Base-by-base conservation (phyloP, 2,113 vertebrate species). In the Indicator maculatus region DNA sequence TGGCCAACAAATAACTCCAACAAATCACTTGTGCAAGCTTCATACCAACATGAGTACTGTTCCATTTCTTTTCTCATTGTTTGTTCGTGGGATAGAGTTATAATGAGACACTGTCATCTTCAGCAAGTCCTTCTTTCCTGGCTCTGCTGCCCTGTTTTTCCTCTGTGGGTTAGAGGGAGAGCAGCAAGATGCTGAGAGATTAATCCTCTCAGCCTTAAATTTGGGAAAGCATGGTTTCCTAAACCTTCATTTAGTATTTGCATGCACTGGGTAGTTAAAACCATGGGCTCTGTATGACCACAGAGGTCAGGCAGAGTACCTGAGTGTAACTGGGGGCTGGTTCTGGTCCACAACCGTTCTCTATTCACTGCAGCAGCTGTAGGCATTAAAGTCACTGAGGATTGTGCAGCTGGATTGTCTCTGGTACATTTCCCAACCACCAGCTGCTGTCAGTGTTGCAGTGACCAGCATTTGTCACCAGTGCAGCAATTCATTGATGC, bases 11-110 rank as follows among this genome's bases (percentile, higher is more conserved):
- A 97, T 92, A 97, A 96, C 95, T 96, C 97, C 92, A 98, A 99
- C 90, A 98, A 98, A 89, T 98, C 98, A 8, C 92, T 99, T 94
- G 97, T 98, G 97, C 98, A 98, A 96, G 97, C 98, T 6, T 98
- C 99, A 41, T 99, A 99, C 96, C 99, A 99, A 97, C 98, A 98
- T 65, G 98, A 99, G 99, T 99, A 98, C 97, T 95, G 84, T 92
- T 95, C 67, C 70, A 78, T 92, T 93, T 95, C 14, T 27, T 83
- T 73, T 55, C 33, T 60, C 52, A 59, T 24, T 53, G 11, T 39
- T 72, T 76, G 9, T 58, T 73, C 47, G 21, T 7, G 73, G 64
- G 61, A 44, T 76, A 20, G 61, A 93, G 28, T 53, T 94, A 12
- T 81, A 70, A 24, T 74, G 64, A 87, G n/a, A 36, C 30, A n/a